A percentile compares a stretch with the other conserved stretches of the same genome.
Conservation (phyloP, 2,797 vertebrate genomes). For the Argentina silus region DNA sequence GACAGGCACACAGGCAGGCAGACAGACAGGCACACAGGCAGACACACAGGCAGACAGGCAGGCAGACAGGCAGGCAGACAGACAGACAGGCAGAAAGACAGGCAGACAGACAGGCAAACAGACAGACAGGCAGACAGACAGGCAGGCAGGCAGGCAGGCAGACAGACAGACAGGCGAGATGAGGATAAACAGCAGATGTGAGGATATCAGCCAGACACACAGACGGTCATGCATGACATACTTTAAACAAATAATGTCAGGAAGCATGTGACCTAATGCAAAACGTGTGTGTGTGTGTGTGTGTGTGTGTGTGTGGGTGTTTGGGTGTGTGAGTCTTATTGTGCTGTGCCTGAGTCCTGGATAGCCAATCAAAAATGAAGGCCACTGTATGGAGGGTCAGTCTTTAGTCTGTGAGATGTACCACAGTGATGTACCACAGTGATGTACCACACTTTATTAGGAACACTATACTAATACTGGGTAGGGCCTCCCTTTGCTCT, state of each 20-base stretch:
- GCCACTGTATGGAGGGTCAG: background rate
- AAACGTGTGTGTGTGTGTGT: background rate
- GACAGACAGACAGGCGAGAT: background rate
- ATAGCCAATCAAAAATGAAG: background rate
- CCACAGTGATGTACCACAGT: too few relatives aligned
- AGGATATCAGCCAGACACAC: too few relatives aligned
- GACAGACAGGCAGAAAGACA: too few relatives aligned
- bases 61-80: too few relatives aligned
- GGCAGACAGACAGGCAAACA: too few relatives aligned
- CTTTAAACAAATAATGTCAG: too few relatives aligned
- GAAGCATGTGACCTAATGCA: background rate
- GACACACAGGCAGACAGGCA: background rate
- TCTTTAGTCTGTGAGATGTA: too few relatives aligned
- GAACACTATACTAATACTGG: too few relatives aligned
- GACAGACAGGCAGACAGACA: conserved; percentile 1
- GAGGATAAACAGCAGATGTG: background rate
- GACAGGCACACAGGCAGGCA: background rate
- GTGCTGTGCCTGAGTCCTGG: background rate
- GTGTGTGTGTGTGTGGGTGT: background rate
- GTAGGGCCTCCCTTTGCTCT: too few relatives aligned
- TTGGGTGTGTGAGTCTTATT: background rate
- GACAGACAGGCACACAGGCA: too few relatives aligned
- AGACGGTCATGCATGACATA: background rate
- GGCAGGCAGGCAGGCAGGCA: background rate
- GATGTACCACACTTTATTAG: too few relatives aligned